These are phyloP conservation scores for Grantiella picta DNA, from an alignment of 2,113 vertebrate genomes.

Conservation along the genomic window DNA sequence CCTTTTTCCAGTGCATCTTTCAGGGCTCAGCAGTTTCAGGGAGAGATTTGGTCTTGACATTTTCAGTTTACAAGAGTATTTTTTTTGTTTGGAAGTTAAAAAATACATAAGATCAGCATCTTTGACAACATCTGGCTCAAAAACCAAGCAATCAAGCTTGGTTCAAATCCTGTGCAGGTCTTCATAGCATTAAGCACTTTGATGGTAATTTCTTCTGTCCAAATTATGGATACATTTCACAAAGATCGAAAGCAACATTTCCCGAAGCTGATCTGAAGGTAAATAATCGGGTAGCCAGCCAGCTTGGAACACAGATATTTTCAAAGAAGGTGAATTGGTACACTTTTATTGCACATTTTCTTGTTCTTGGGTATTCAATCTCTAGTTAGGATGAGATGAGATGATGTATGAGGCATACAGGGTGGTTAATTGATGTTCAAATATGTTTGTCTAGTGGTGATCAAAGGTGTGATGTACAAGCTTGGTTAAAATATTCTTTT, in stretches of 20 bases:
- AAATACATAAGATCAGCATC: background rate
- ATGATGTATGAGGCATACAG: background rate
- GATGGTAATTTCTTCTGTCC: background rate
- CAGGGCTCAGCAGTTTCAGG: constrained; percentile 19
- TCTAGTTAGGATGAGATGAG: background rate
- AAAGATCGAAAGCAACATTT: background rate
- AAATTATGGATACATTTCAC: background rate
- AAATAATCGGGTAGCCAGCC: background rate
- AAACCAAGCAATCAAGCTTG: background rate
- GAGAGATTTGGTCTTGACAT: constrained; percentile 23
- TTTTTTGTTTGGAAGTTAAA: background rate
- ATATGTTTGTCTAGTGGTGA: background rate
- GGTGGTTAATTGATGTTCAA: background rate
- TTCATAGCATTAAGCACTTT: background rate
- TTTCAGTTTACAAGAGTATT: background rate
- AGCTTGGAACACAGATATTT: background rate
- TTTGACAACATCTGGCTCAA: background rate
- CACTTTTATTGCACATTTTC: background rate
- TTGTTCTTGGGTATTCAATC: background rate
- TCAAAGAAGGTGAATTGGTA: background rate
- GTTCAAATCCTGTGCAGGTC: background rate
- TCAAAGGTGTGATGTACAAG: background rate
- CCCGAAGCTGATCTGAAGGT: background rate
- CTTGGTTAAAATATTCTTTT: background rate
- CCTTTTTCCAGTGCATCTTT: constrained; percentile 22